A percentile compares a stretch with the other conserved stretches of the same genome.
phyloP scores from a whole-genome alignment of 2,888 invertebrate genomes.

The Phlogophora meticulosa region DNA sequence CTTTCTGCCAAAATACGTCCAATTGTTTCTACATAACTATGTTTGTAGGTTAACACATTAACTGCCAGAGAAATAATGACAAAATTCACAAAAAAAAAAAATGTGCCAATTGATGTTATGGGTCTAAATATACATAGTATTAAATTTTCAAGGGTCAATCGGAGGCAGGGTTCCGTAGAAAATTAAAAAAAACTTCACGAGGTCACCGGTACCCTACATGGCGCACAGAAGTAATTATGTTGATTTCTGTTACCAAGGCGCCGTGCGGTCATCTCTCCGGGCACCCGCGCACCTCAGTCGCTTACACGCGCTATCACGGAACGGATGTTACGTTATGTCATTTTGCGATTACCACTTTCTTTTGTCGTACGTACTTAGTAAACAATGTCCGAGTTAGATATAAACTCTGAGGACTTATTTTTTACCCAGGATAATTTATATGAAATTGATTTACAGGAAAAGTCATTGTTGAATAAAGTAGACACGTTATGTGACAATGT shows the following conservation, averaged over 20 bases:
- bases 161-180: conserved; percentile 12
- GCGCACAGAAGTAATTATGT: conserved; percentile 21
- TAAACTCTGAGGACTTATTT: conserved; percentile 9
- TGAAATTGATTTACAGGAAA: conserved; percentile 36
- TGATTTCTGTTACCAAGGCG: conserved; percentile 22
- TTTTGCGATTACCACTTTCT: conserved; percentile 6
- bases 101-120: conserved; percentile 10
- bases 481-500: conserved; percentile 20
- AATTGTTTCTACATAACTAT: no score
- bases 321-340: background rate
- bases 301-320: conserved; percentile 5
- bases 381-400: conserved; percentile 11
- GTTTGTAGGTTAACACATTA: no score
- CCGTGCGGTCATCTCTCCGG: conserved; percentile 34
- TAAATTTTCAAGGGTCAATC: conserved; percentile 17
- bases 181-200: conserved; percentile 26
- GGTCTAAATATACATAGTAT: conserved; percentile 6
- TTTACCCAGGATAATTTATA: conserved; percentile 35
- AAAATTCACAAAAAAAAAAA: conserved; percentile 8
- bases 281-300: conserved; percentile 42
- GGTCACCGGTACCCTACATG: conserved; percentile 29
- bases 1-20: background rate
- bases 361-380: background rate
- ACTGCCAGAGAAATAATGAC: conserved; percentile 15
- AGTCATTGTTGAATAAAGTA: conserved; percentile 34